Evolutionary conservation across 2,888 invertebrate species (phyloP), one percentile per base, ranked within the genome.

Genomic region (Monochamus alternatus): DNA sequence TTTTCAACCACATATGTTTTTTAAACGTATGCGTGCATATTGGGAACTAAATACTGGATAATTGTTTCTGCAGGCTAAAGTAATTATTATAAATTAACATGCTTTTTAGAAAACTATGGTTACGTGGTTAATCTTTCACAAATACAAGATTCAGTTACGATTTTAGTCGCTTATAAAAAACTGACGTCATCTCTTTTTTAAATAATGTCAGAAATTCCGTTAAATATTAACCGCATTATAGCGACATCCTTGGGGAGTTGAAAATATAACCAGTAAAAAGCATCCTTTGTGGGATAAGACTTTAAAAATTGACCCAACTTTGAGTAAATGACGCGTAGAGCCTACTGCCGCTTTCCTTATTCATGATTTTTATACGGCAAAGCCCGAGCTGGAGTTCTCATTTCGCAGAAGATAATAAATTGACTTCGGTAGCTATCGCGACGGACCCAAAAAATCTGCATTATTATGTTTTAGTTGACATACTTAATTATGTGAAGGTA

Each of bases 221-320:
- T 51, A 44, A 44, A 43, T 38, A 44, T 63, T 63, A 63, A 43
- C 43, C 63, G n/a, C 43, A 63, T 63, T 63, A 63, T 22, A 2
- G 9, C 3, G 8, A 8, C 9, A 44, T 7, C 43, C 22, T 22
- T 14, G 5, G 8, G 22, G 22, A 63, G 22, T 44, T 4, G 43
- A 22, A 44, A 22, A 55, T 22, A 30, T 44, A 63, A 44, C 43
- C 63, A 44, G 44, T 38, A 44, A 63, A 63, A 55, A 14, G 44
- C 43, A 44, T 63, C 38, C 63, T 22, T 43, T 7, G 38, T 10
- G 44, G 63, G 63, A 63, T 44, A 38, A n/a, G 63, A 43, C 43
- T 63, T 63, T 63, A 63, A 63, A 63, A 63, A 63, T 63, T 63
- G 63, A 63, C 63, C 63, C 63, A 63, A 44, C 63, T 63, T 63